A percentile compares a stretch with the other conserved stretches of the same genome.
Conservation (phyloP, 2,888 invertebrate genomes). For the Sinotaia quadrata region DNA sequence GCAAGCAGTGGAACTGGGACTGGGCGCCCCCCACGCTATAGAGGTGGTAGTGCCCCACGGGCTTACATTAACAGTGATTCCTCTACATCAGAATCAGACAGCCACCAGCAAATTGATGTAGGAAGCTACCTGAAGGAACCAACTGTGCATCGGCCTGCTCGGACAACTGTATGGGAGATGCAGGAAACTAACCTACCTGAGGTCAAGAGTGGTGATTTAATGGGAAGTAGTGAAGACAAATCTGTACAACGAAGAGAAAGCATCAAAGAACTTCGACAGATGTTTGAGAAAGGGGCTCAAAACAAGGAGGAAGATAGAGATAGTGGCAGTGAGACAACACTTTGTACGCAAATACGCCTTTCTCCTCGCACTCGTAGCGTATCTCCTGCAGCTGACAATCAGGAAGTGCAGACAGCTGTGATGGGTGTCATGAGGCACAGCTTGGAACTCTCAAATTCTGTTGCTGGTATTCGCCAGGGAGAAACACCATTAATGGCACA, state of each 20-base stretch:
- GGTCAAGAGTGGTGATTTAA: neutral
- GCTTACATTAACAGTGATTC: conserved; percentile 56
- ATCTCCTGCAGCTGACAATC: conserved; percentile 10
- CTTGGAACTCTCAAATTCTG: conserved; percentile 50
- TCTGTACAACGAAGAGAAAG: conserved; percentile 60
- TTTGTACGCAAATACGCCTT: neutral
- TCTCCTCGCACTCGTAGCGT: conserved; percentile 18
- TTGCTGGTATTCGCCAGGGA: conserved; percentile 32
- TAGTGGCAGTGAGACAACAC: conserved; percentile 10
- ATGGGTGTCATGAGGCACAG: conserved; percentile 38
- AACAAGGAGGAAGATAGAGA: conserved; percentile 28
- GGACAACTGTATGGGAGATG: neutral
- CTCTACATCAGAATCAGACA: conserved; percentile 55
- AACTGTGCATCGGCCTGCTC: neutral
- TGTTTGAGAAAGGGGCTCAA: conserved; percentile 55
- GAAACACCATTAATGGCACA: conserved; percentile 38
- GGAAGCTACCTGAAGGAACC: neutral
- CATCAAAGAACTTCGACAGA: conserved; percentile 62
- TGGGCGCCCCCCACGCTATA: conserved; percentile 53
- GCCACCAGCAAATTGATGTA: conserved; percentile 23
- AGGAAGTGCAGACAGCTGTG: conserved; percentile 8
- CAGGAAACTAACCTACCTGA: neutral
- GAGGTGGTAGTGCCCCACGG: conserved; percentile 37
- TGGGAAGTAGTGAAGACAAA: neutral
- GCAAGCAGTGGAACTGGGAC: conserved; percentile 14